Conservation (phyloP, 1,140 invertebrate species). For the Drosophila azteca region DNA sequence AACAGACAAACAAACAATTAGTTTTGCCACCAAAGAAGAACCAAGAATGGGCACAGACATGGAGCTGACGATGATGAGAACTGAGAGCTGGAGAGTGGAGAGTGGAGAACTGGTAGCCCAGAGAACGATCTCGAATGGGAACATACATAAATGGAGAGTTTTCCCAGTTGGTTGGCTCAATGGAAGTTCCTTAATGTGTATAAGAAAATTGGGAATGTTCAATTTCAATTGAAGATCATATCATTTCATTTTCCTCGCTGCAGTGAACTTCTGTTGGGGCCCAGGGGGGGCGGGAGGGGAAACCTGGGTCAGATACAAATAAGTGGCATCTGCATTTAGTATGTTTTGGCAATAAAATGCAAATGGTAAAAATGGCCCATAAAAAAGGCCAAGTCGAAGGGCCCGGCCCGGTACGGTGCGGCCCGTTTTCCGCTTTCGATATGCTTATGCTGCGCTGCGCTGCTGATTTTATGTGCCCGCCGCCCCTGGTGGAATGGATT, state of each 20-base stretch:
- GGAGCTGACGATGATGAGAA: conserved; percentile 6
- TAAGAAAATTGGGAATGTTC: conserved; percentile 24
- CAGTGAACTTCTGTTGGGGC: no score
- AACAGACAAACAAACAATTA: conserved; percentile 61
- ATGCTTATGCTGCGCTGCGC: conserved; percentile 75
- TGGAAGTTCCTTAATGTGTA: conserved; percentile 45
- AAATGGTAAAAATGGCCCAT: conserved; percentile 71
- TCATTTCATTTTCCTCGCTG: no score
- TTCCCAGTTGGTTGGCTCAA: no score
- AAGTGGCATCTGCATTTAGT: conserved; percentile 59
- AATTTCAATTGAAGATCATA: no score
- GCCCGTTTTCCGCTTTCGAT: conserved; percentile 42
- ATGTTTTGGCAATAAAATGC: conserved; percentile 81
- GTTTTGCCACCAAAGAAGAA: conserved; percentile 39
- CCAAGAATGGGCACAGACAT: no score
- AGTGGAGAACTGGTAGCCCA: conserved; percentile 44
- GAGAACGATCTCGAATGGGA: no score
- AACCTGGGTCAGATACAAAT: conserved; percentile 4
- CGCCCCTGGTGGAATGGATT: conserved; percentile 53
- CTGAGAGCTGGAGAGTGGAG: conserved; percentile 25
- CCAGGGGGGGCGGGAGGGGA: no score
- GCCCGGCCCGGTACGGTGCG: background rate
- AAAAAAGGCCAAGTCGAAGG: conserved; percentile 53
- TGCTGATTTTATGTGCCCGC: conserved; percentile 54
- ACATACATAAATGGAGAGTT: no score